These are phyloP conservation scores for Erpetoichthys calabaricus DNA, from an alignment of 2,797 vertebrate genomes.

Conservation along the genomic window DNA sequence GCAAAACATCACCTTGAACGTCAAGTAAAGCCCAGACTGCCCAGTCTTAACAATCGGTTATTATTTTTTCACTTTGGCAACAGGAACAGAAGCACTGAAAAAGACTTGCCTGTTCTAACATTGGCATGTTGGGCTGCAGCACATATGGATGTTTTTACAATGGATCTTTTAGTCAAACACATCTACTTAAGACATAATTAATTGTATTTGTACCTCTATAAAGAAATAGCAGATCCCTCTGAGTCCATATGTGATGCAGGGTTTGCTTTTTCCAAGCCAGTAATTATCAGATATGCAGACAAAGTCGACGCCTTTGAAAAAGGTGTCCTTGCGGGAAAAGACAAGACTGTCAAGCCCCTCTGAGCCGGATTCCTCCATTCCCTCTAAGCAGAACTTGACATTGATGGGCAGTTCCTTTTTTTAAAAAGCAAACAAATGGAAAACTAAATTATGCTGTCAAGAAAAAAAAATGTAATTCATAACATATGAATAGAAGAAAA, in stretches of 20 bases:
- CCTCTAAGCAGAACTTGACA: constrained; percentile 88
- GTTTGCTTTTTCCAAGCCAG: constrained; percentile 92
- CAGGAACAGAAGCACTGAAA: no score
- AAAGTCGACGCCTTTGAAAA: constrained; percentile 86
- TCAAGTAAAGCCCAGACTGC: no score
- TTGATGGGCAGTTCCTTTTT: constrained; percentile 85
- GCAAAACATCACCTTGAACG: no score
- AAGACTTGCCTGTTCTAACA: no score
- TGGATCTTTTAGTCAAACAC: background rate
- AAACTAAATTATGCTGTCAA: no score
- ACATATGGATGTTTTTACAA: no score
- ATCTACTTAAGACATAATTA: background rate
- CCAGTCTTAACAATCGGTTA: no score
- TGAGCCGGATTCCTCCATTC: constrained; percentile 95
- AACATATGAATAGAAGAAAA: no score
- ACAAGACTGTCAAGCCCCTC: constrained; percentile 85
- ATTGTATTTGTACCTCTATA: constrained; percentile 47
- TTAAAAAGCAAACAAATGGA: background rate
- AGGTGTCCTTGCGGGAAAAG: constrained; percentile 63
- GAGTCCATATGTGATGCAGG: constrained; percentile 91
- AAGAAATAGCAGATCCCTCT: constrained; percentile 90
- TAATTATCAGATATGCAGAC: constrained; percentile 97
- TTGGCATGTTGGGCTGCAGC: no score
- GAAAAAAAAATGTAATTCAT: no score
- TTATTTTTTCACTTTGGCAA: no score